Percentiles rank a stretch among this genome's conserved stretches.
Evolutionary conservation across 2,888 invertebrate genomes (phyloP).

Genomic region (Didymodactylos carnosus): DNA sequence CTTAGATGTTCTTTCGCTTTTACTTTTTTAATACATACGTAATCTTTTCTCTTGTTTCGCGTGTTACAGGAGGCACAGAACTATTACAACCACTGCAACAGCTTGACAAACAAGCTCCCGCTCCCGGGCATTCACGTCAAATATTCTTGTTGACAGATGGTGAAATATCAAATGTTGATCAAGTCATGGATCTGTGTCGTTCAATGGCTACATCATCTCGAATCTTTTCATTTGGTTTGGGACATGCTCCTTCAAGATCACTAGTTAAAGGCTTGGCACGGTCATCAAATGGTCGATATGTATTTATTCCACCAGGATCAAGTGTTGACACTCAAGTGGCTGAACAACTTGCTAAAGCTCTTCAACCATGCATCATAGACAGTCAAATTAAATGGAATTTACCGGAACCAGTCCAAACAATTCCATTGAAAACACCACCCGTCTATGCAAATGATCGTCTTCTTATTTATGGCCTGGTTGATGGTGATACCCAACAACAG

Average conservation of each 20-base stretch:
- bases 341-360: neutral
- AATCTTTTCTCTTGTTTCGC: too few relatives aligned
- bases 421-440: neutral
- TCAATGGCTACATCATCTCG: neutral
- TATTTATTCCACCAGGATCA: neutral
- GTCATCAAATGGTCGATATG: neutral
- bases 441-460: neutral
- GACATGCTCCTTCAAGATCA: neutral
- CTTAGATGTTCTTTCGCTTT: too few relatives aligned
- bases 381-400: neutral
- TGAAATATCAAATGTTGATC: neutral
- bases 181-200: neutral
- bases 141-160: neutral
- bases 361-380: neutral
- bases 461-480: neutral
- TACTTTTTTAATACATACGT: too few relatives aligned
- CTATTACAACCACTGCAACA: neutral
- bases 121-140: neutral
- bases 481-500: too few relatives aligned
- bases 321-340: neutral
- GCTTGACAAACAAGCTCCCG: neutral
- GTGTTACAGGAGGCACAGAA: too few relatives aligned
- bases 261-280: neutral
- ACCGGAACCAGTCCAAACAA: neutral
- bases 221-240: neutral